Conservation (phyloP, 1,140 invertebrate species). For the Leptopilina boulardi region DNA sequence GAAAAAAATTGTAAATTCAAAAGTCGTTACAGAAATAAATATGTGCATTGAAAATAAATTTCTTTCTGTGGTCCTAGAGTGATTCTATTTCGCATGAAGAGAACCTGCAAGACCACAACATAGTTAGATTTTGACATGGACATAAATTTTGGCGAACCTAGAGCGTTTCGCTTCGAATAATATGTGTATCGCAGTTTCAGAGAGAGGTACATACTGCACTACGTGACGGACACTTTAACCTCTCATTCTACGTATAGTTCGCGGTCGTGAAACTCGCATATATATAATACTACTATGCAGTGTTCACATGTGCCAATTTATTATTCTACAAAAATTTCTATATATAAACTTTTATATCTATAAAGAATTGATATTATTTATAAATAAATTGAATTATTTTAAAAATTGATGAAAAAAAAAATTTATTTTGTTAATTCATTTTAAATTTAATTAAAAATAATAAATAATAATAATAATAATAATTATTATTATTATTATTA, state of each 20-base stretch:
- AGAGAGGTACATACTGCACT: too few relatives aligned
- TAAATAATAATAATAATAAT: too few relatives aligned
- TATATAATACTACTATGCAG: neutral
- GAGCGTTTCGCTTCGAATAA: constrained; percentile 39
- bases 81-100: constrained; percentile 15
- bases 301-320: constrained; percentile 15
- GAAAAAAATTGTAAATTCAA: neutral
- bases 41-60: neutral
- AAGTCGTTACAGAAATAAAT: neutral
- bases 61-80: neutral
- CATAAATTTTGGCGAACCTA: constrained; percentile 41
- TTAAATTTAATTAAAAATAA: too few relatives aligned
- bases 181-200: constrained; percentile 36
- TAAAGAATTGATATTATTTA: too few relatives aligned
- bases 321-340: neutral
- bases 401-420: too few relatives aligned
- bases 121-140: constrained; percentile 40
- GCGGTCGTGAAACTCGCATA: constrained; percentile 3
- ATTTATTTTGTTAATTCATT: too few relatives aligned
- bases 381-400: too few relatives aligned
- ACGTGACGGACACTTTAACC: constrained; percentile 32
- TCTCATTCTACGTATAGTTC: constrained; percentile 5
- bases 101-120: constrained; percentile 23
- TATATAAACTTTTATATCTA: too few relatives aligned
- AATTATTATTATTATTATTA: too few relatives aligned